These are phyloP conservation scores for Pseudomyrmex dendroicus DNA, from an alignment of 1,140 invertebrate genomes.

Conservation along the genomic window DNA sequence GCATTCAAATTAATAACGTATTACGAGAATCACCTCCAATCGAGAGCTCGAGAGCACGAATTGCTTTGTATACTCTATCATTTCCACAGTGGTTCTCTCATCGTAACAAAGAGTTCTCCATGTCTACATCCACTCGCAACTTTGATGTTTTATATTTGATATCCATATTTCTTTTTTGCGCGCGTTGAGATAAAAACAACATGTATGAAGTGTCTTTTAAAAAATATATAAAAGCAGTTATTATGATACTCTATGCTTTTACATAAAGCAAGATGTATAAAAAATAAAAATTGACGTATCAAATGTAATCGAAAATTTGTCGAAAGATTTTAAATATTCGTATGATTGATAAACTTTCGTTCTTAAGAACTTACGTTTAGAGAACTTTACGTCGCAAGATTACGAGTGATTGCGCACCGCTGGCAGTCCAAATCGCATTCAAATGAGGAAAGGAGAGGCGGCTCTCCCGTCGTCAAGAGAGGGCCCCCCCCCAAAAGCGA, in stretches of 20 bases:
- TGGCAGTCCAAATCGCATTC: constrained; percentile 78
- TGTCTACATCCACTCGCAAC: not conserved
- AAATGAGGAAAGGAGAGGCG: constrained; percentile 77
- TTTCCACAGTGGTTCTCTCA: constrained; percentile 72
- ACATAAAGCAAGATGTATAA: too few species aligned
- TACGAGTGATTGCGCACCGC: constrained; percentile 61
- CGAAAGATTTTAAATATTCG: too few species aligned
- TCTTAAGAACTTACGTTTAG: not conserved
- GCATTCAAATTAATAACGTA: constrained; percentile 77
- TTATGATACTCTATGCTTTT: too few species aligned
- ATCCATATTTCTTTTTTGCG: too few species aligned
- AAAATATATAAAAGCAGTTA: not conserved
- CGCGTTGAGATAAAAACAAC: too few species aligned
- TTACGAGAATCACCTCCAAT: constrained; percentile 71
- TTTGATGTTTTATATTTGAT: not conserved
- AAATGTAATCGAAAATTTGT: too few species aligned
- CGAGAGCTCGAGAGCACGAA: constrained; percentile 52
- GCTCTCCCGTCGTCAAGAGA: not conserved
- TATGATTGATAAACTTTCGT: not conserved
- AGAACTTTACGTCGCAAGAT: not conserved
- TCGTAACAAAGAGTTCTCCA: too few species aligned
- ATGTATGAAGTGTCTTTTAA: too few species aligned
- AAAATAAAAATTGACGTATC: too few species aligned
- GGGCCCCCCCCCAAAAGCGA: constrained; percentile 39
- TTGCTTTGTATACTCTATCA: constrained; percentile 74